These are phyloP conservation scores for Zelostemma sp. DNA, from an alignment of 1,140 invertebrate genomes.

Conservation along the genomic window DNA sequence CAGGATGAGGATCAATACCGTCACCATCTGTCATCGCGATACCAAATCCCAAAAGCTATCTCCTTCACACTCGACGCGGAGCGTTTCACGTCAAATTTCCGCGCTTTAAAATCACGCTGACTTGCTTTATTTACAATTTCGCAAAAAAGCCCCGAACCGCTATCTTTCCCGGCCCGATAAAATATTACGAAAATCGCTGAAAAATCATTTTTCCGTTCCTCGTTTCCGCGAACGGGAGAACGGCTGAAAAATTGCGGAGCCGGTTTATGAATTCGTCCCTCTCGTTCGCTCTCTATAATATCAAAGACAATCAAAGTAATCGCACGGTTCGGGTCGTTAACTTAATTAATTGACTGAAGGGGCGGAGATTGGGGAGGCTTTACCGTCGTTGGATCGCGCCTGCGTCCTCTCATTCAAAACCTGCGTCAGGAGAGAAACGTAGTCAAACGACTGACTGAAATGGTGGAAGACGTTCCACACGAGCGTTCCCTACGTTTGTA, in stretches of 20 bases:
- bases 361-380: constrained; percentile 14
- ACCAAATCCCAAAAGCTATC: constrained; percentile 44
- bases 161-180: not conserved
- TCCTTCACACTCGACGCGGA: constrained; percentile 7
- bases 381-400: constrained; percentile 25
- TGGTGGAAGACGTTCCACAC: constrained; percentile 27
- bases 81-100: not conserved
- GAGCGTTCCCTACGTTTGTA: constrained; percentile 35
- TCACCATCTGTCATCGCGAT: constrained; percentile 47
- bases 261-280: constrained; percentile 12
- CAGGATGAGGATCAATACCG: constrained; percentile 36
- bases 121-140: not conserved
- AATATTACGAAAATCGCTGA: too few relatives aligned
- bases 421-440: not conserved
- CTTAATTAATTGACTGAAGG: constrained; percentile 42
- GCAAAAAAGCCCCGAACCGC: not conserved
- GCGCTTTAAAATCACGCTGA: not conserved
- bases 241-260: too few relatives aligned
- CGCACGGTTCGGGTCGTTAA: constrained; percentile 43
- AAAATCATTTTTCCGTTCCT: too few relatives aligned
- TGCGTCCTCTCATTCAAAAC: constrained; percentile 33
- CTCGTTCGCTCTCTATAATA: constrained; percentile 31
- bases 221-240: too few relatives aligned
- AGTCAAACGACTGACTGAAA: constrained; percentile 22
- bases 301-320: constrained; percentile 46